Percentiles rank a stretch among this genome's conserved stretches.
Conservation (phyloP, 1,140 invertebrate species). For the Ylistrum balloti region DNA sequence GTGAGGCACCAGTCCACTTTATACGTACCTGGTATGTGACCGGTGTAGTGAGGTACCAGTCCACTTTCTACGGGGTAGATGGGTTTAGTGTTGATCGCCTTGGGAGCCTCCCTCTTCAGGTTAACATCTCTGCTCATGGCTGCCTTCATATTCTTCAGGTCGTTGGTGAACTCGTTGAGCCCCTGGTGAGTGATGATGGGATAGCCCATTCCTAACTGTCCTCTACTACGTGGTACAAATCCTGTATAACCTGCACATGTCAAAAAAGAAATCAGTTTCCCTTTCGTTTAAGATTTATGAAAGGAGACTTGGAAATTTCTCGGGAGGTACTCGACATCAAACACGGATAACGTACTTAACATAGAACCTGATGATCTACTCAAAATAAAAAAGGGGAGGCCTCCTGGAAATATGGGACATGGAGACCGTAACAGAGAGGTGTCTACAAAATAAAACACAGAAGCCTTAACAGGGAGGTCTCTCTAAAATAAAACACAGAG, state of each 20-base stretch:
- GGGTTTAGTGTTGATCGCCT: slow-evolving; percentile 60
- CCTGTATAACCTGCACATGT: slow-evolving; percentile 71
- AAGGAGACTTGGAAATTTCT: too few relatives aligned
- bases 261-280: background rate
- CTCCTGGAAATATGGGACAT: too few relatives aligned
- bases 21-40: slow-evolving; percentile 75
- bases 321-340: background rate
- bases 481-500: too few relatives aligned
- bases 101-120: slow-evolving; percentile 44
- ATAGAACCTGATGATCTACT: too few relatives aligned
- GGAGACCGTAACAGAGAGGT: too few relatives aligned
- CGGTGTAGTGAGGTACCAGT: slow-evolving; percentile 76
- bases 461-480: too few relatives aligned
- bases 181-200: slow-evolving; percentile 74
- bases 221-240: slow-evolving; percentile 72
- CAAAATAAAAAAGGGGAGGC: too few relatives aligned
- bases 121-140: slow-evolving; percentile 55
- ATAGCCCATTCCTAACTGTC: slow-evolving; percentile 71
- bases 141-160: slow-evolving; percentile 49
- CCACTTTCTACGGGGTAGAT: slow-evolving; percentile 74
- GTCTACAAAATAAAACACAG: too few relatives aligned
- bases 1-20: too few relatives aligned
- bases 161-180: slow-evolving; percentile 75
- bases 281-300: too few relatives aligned
- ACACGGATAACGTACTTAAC: too few relatives aligned